Conservation (phyloP, 2,888 invertebrate genomes). For the Apamea sordens region DNA sequence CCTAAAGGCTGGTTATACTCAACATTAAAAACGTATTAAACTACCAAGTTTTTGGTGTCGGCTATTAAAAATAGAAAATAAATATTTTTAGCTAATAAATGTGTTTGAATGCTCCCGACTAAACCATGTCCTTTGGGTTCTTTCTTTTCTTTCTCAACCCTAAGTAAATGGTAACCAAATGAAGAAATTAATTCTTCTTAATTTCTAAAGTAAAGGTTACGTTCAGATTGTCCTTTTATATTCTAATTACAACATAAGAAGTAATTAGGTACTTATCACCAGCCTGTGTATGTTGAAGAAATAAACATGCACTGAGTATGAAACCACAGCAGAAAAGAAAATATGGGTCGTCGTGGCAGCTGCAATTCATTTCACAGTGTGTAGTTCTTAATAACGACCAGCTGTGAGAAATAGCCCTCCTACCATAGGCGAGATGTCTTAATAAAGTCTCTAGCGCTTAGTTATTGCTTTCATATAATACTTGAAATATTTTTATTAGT, state of each 20-base stretch:
- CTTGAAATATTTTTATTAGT: not conserved
- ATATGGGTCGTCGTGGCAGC: slow-evolving; percentile 28
- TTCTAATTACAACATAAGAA: not conserved
- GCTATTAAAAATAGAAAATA: no score
- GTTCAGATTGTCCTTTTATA: not conserved
- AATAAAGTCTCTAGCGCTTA: slow-evolving; percentile 29
- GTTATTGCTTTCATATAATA: slow-evolving; percentile 33
- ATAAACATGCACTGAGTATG: slow-evolving; percentile 6
- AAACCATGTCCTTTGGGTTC: not conserved
- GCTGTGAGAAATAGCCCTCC: slow-evolving; percentile 49
- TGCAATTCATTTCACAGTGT: slow-evolving; percentile 43
- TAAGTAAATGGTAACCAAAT: not conserved
- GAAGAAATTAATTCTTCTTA: no score
- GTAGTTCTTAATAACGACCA: slow-evolving; percentile 45
- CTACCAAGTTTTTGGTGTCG: not conserved
- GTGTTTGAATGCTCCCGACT: not conserved
- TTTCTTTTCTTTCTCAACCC: no score
- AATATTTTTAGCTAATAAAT: no score
- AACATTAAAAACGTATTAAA: not conserved
- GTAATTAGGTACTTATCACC: not conserved
- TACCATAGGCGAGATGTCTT: slow-evolving; percentile 12
- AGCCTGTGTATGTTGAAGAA: not conserved
- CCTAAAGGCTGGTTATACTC: not conserved
- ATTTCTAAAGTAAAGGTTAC: no score
- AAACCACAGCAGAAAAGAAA: slow-evolving; percentile 23